Evolutionary conservation across 1,140 invertebrate species (phyloP).

Genomic region (Neodiprion pinetum): DNA sequence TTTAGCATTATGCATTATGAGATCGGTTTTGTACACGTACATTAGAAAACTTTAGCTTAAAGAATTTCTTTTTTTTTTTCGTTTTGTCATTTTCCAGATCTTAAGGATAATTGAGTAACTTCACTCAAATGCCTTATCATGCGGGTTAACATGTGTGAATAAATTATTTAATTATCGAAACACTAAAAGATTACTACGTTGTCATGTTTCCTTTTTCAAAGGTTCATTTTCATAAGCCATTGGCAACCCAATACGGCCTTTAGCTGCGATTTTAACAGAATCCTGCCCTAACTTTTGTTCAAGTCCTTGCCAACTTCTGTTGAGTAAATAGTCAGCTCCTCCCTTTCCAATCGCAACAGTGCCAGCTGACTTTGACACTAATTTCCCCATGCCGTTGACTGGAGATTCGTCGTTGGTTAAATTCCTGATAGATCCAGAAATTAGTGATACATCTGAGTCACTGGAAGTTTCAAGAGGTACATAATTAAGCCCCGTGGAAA

Average conservation of each 20-base stretch:
- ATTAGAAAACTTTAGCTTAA: too few relatives aligned
- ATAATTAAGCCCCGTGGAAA: constrained; percentile 70
- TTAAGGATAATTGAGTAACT: too few relatives aligned
- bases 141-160: too few relatives aligned
- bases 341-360: constrained; percentile 61
- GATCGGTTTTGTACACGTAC: too few relatives aligned
- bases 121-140: too few relatives aligned
- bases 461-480: constrained; percentile 55
- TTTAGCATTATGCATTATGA: too few relatives aligned
- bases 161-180: too few relatives aligned
- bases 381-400: constrained; percentile 44
- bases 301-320: constrained; percentile 76
- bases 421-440: constrained; percentile 70
- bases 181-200: neutral
- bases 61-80: too few relatives aligned
- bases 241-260: constrained; percentile 72
- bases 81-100: too few relatives aligned
- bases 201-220: constrained; percentile 7
- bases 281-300: constrained; percentile 75
- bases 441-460: constrained; percentile 72
- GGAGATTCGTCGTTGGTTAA: constrained; percentile 36
- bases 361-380: constrained; percentile 49
- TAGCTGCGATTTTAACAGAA: constrained; percentile 65
- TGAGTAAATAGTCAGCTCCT: constrained; percentile 66
- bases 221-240: constrained; percentile 59